A percentile compares a stretch with the other conserved stretches of the same genome.
These are phyloP conservation scores for Aselliscus stoliczkanus DNA, from an alignment of 2,797 vertebrate species.

Conservation along the genomic window DNA sequence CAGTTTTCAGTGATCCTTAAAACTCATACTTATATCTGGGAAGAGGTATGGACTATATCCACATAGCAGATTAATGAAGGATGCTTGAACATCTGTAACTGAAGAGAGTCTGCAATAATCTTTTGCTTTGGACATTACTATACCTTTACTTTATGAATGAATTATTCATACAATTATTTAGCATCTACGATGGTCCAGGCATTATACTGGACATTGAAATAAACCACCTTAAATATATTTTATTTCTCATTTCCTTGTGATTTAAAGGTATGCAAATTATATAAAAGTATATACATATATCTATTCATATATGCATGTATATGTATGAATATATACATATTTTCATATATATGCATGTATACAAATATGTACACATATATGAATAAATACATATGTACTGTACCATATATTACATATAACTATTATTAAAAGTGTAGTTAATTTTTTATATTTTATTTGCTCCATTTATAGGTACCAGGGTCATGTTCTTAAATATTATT, in stretches of 20 bases:
- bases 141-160: neutral
- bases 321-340: too few species aligned
- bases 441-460: neutral
- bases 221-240: neutral
- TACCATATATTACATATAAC: neutral
- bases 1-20: conserved; percentile 41
- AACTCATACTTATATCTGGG: conserved; percentile 32
- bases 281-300: neutral
- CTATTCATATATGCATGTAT: too few species aligned
- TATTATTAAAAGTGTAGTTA: neutral
- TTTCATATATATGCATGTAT: too few species aligned
- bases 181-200: neutral
- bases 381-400: neutral
- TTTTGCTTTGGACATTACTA: neutral
- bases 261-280: conserved; percentile 8
- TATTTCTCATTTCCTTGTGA: neutral
- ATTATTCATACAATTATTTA: conserved; percentile 15
- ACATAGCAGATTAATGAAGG: neutral
- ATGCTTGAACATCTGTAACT: neutral
- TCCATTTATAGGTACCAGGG: neutral
- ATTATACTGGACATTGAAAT: neutral
- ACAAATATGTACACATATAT: neutral
- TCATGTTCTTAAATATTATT: neutral
- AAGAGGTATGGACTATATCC: conserved; percentile 1
- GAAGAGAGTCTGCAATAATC: neutral